Evolutionary conservation across 2,797 vertebrate genomes (phyloP), one percentile per base, ranked within the genome.

Genomic region (Orestias chungarensis): DNA sequence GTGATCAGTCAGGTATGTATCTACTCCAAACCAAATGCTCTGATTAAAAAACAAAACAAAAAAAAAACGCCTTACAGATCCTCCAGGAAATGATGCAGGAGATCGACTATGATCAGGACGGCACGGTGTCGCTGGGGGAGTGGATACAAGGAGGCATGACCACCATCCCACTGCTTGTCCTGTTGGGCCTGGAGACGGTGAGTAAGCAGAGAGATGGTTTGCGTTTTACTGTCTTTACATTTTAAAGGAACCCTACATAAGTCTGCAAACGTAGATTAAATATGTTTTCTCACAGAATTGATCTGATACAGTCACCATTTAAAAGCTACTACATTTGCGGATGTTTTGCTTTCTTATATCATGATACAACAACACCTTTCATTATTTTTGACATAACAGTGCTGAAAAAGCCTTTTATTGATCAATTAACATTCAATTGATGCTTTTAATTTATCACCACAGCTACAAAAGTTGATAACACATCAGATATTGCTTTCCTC

Each of bases 41-140:
- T 46, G 42, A 27, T 29, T 29, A 18, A 0, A 15, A 29, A 4
- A 20, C 2, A 27, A 27, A 44, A 52, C 2, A 59, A 33, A 18
- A 31, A 18, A 11, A 4, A 2, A 66, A 47, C 50, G 2, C 29
- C 0, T 10, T 33, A 40, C 25, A 98, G 97, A 99, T 99, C 75
- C 96, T 99, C 46, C 96, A 97, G 89, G 97, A 98, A 86, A 98
- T 99, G 97, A 99, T 98, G 97, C 95, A 94, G 84, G 97, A 99
- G 93, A 99, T 99, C 44, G 97, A 98, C 89, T 99, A 97, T 12
- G 96, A 99, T 72, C 95, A 90, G 3, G 96, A 98, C 27, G 97
- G 96, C n/a, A 97, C 96, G 0, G 97, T 99, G 70, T 97, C 97
- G 1, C 88, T 99, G 79, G 94, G 96, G 79, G 97, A 99, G 79